These are phyloP conservation scores for Rhea pennata DNA, from an alignment of 2,113 vertebrate genomes.

Conservation along the genomic window DNA sequence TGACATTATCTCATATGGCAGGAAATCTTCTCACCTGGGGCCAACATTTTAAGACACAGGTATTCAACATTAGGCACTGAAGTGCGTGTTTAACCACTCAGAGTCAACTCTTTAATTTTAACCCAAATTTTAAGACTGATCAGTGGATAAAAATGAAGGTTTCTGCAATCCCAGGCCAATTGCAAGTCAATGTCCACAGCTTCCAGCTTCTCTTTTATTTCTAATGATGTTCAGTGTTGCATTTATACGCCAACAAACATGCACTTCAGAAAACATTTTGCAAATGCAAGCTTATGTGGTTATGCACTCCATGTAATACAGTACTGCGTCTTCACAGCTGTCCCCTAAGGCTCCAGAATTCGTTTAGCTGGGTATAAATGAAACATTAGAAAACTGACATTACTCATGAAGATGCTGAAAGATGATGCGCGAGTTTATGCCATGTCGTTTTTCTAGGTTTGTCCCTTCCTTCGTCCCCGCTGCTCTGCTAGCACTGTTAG, in stretches of 20 bases:
- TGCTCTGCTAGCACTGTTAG: neutral
- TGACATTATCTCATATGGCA: too few relatives aligned
- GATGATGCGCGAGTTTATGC: neutral
- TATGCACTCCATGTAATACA: neutral
- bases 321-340: fast-evolving
- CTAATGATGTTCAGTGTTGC: neutral
- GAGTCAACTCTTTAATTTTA: neutral
- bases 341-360: fast-evolving
- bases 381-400: neutral
- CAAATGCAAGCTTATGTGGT: neutral
- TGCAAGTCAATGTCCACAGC: neutral
- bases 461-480: neutral
- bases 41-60: neutral
- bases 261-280: neutral
- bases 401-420: neutral
- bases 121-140: neutral
- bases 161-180: neutral
- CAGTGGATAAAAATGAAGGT: neutral
- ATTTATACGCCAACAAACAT: neutral
- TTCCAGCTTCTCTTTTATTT: neutral
- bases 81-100: neutral
- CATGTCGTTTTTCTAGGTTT: neutral
- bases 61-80: neutral
- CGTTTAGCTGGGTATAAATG: neutral
- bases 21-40: neutral